Conservation (phyloP, 1,140 invertebrate genomes). For the Cryptotermes secundus region DNA sequence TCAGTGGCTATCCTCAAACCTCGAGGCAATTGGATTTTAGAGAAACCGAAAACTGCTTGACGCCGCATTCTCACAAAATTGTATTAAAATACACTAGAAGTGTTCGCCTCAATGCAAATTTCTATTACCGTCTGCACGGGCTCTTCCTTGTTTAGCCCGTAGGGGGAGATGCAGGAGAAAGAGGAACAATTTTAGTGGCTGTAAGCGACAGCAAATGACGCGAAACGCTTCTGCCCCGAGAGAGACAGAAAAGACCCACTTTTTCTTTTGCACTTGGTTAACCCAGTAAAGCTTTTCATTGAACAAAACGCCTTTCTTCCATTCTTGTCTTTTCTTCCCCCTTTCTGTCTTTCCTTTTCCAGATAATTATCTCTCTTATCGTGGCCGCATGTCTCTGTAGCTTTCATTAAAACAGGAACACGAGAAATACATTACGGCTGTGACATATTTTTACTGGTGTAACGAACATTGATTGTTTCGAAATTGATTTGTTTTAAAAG, state of each 20-base stretch:
- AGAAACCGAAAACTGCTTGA: neutral
- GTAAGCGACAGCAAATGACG: neutral
- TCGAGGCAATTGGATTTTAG: neutral
- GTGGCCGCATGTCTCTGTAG: neutral
- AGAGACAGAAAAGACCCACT: neutral
- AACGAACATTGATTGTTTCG: neutral
- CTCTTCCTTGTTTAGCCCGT: neutral
- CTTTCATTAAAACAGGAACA: slow-evolving; percentile 11
- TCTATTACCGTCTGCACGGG: neutral
- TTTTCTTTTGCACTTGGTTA: neutral
- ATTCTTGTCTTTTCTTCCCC: neutral
- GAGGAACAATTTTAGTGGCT: neutral
- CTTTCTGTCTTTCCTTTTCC: neutral
- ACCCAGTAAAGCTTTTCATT: neutral
- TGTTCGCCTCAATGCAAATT: neutral
- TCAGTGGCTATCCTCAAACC: neutral
- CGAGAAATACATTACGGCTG: neutral
- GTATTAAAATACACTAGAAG: neutral
- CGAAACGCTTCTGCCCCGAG: neutral
- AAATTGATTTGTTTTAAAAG: neutral
- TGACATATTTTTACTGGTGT: neutral
- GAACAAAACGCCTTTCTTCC: neutral
- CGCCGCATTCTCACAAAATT: neutral
- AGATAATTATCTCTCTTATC: neutral
- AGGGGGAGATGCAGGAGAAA: neutral